A percentile compares a stretch with the other conserved stretches of the same genome.
Evolutionary conservation across 2,888 invertebrate species (phyloP).

Genomic region (Gymnocheta viridis): DNA sequence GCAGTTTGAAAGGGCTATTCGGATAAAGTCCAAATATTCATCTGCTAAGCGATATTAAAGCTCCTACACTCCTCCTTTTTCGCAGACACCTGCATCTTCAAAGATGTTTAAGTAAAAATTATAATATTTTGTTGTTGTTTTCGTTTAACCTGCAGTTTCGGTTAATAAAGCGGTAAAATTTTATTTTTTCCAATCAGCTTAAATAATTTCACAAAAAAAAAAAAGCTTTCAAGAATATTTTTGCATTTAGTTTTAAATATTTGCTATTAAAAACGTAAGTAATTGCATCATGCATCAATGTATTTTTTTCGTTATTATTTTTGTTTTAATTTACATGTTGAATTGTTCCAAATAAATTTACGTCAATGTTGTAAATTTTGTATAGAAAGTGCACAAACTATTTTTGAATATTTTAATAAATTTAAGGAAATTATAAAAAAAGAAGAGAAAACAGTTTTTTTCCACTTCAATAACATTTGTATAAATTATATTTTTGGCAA

Average conservation of each 20-base stretch:
- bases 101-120: too few species aligned
- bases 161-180: too few species aligned
- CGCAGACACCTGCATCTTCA: too few species aligned
- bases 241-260: neutral
- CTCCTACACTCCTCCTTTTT: too few species aligned
- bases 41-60: too few species aligned
- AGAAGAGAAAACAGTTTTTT: neutral
- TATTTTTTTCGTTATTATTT: neutral
- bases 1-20: too few species aligned
- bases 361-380: slow-evolving; percentile 10
- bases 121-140: too few species aligned
- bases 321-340: slow-evolving; percentile 17
- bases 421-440: neutral
- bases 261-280: neutral
- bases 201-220: too few species aligned
- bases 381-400: neutral
- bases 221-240: too few species aligned
- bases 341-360: slow-evolving; percentile 35
- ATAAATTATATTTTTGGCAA: slow-evolving; percentile 32
- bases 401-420: slow-evolving; percentile 6
- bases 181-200: neutral
- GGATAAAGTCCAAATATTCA: too few species aligned
- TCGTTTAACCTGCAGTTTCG: too few species aligned
- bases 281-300: neutral
- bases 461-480: slow-evolving; percentile 24